Percentiles rank a stretch among this genome's conserved stretches.
Conservation (phyloP, 2,888 invertebrate species). For the Calameuta pallipes region DNA sequence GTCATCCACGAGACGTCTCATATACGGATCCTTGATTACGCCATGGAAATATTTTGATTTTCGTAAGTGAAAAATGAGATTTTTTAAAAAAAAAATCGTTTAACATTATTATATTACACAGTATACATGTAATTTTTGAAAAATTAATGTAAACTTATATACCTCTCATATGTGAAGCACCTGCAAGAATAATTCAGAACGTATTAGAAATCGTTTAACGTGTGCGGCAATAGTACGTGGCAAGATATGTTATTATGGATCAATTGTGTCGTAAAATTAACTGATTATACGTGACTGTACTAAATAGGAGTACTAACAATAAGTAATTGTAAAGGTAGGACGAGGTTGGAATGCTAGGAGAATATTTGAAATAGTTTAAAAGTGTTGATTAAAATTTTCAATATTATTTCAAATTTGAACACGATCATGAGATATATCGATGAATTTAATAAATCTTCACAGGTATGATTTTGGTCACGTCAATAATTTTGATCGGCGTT, state of each 20-base stretch:
- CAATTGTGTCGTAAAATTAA: conserved; percentile 18
- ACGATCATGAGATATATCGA: not conserved
- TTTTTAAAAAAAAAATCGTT: too few species aligned
- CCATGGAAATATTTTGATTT: not conserved
- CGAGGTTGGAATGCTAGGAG: not conserved
- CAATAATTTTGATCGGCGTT: conserved; percentile 12
- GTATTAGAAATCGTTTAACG: not conserved
- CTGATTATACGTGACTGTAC: conserved; percentile 11
- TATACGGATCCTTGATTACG: conserved; percentile 6
- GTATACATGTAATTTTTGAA: not conserved
- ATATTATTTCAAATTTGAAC: not conserved
- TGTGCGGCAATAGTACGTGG: not conserved
- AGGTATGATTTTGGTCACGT: conserved; percentile 5
- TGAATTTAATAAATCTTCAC: not conserved
- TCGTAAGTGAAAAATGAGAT: not conserved
- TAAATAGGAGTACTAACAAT: not conserved
- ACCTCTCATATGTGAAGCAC: not conserved
- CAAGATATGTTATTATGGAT: not conserved
- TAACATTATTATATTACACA: not conserved
- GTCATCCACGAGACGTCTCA: conserved; percentile 16
- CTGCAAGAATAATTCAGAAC: not conserved
- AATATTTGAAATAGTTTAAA: not conserved
- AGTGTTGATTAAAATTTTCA: not conserved
- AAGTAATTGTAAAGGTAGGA: not conserved
- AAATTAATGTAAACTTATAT: not conserved